Percentiles rank a stretch among this genome's conserved stretches.
phyloP scores from a whole-genome alignment of 2,113 vertebrate genomes.

The Cryptomyrus ogoouensis region DNA sequence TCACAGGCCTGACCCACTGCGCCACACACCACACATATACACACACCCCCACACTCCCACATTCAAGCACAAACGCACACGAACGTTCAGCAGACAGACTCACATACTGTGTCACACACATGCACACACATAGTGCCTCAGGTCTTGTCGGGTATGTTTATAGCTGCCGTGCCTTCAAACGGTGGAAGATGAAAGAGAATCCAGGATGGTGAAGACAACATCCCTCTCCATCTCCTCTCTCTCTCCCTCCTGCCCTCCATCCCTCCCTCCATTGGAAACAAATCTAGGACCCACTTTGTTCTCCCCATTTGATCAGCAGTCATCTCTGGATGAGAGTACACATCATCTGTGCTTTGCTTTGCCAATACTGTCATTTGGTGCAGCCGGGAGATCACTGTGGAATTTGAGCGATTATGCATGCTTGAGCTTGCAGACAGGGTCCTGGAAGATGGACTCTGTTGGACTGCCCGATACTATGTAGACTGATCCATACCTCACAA shows the following conservation, averaged over 20 bases:
- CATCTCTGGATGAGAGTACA: neutral
- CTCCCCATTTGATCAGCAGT: constrained; percentile 13
- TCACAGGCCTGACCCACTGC: neutral
- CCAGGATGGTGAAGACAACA: neutral
- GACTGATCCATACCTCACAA: neutral
- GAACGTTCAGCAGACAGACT: neutral
- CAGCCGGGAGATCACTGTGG: neutral
- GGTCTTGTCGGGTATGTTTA: neutral
- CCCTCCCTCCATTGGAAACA: constrained; percentile 6
- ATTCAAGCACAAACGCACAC: neutral
- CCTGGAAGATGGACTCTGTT: neutral
- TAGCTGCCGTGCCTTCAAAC: constrained; percentile 20
- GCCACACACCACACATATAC: neutral
- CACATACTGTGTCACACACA: neutral
- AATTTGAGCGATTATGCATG: constrained; percentile 4
- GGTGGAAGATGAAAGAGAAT: constrained; percentile 23
- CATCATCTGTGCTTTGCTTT: constrained; percentile 18
- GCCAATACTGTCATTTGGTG: constrained; percentile 16
- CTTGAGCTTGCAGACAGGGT: neutral
- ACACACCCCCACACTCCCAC: neutral
- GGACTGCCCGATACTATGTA: neutral
- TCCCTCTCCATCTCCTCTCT: neutral
- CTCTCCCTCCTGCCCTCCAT: neutral
- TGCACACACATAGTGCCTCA: neutral
- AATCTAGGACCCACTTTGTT: constrained; percentile 2